These are phyloP conservation scores for Lasiurus cinereus DNA, from an alignment of 2,113 vertebrate genomes.

Conservation along the genomic window DNA sequence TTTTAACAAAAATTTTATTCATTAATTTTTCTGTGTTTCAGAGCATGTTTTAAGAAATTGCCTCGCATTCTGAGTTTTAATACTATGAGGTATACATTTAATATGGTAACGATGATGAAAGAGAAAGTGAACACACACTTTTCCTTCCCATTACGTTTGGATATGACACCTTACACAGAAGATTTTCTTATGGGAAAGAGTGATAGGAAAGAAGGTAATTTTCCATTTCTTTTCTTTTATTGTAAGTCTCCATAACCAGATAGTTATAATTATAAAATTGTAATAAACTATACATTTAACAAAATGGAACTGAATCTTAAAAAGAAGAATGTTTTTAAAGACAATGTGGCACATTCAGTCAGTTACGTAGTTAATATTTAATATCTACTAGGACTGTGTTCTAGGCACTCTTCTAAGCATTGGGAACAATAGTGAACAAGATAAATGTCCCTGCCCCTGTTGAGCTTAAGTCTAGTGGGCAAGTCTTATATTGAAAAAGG, in stretches of 20 bases:
- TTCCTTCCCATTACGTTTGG: conserved; percentile 97
- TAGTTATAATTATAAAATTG: background rate
- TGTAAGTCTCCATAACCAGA: background rate
- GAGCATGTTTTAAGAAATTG: conserved; percentile 99
- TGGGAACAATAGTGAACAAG: background rate
- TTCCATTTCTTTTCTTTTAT: conserved; percentile 34
- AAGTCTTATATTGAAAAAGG: background rate
- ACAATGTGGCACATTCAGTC: background rate
- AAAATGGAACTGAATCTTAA: conserved; percentile 41
- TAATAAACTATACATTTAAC: conserved; percentile 9
- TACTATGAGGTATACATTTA: conserved; percentile 99
- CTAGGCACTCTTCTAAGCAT: background rate
- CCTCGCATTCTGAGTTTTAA: conserved; percentile 99
- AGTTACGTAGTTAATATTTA: background rate
- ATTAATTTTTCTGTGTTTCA: conserved; percentile 78
- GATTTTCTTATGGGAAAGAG: conserved; percentile 99
- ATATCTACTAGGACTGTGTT: background rate
- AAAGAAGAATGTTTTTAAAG: conserved; percentile 34
- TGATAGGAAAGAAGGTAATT: conserved; percentile 96
- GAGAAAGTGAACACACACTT: conserved; percentile 99
- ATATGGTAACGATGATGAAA: conserved; percentile 99
- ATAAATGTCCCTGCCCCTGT: background rate
- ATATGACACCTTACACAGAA: conserved; percentile 99
- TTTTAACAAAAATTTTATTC: conserved; percentile 2
- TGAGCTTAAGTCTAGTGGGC: background rate